Conservation (phyloP, 2,888 invertebrate genomes). For the Metopia argyrocephala region DNA sequence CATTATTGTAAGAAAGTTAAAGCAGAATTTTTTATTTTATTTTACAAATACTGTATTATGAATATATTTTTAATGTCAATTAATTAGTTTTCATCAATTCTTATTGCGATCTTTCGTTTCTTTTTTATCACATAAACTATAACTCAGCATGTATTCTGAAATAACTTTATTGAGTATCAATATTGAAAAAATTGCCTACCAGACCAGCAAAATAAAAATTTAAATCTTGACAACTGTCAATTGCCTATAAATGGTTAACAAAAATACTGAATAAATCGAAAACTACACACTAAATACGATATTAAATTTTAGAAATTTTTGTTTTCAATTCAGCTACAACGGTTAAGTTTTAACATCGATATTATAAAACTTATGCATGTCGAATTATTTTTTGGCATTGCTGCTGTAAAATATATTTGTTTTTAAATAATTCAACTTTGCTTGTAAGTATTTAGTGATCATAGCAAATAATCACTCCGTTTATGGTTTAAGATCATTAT, state of each 20-base stretch:
- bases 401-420: neutral
- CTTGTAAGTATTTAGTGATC: neutral
- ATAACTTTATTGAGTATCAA: conserved; percentile 42
- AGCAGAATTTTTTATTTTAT: no score
- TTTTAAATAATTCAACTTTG: neutral
- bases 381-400: neutral
- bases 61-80: no score
- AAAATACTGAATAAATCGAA: conserved; percentile 39
- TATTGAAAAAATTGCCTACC: neutral
- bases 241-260: conserved; percentile 50
- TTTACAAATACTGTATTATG: no score
- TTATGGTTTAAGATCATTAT: conserved; percentile 42
- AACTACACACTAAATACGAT: neutral
- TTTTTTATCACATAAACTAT: neutral
- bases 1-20: no score
- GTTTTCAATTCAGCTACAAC: conserved; percentile 15
- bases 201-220: neutral
- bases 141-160: conserved; percentile 40
- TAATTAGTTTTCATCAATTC: no score
- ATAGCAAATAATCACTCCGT: conserved; percentile 25
- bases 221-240: conserved; percentile 53
- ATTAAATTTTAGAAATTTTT: conserved; percentile 34
- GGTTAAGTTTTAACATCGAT: neutral
- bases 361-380: conserved; percentile 38
- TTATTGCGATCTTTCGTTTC: no score